Base-by-base conservation (phyloP, 2,797 vertebrate genomes). In the Champsocephalus esox region DNA sequence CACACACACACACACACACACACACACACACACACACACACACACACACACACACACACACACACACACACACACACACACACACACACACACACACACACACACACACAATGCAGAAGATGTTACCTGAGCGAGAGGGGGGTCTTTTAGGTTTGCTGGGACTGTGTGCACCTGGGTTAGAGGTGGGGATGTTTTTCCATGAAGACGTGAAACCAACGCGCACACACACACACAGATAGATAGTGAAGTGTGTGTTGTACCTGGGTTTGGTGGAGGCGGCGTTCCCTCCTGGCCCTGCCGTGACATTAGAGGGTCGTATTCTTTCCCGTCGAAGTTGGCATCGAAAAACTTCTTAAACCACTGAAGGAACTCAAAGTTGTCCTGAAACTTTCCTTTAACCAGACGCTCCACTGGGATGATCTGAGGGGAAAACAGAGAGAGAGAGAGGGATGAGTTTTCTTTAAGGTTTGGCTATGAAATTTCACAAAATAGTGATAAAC, bases 271-370 rank as follows among this genome's bases (percentile, higher is more conserved):
- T 4, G 95, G 85, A 12, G 96, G 94, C 0, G 93, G 95, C 0
- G 95, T 93, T 82, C 91, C 91, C 13, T 99, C 98, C 79, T 96
- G 96, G 81, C 97, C 96, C 92, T 99, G 98, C 75, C 98, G 94
- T 0, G 94, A 95, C 89, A 95, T 91, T 54, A 97, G 57, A 0
- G 98, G 97, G 92, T 99, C 98, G 63, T 99, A 99, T 52, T 98
- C 98, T 92, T 98, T 99, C 73, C 97, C 97, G 0, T 99, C 98
- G 4, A 98, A 99, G 95, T 99, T 99, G 77, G 98, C 98, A 1
- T 98, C 96, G 11, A 99, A 99, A 85, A 99, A 98, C 87, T 97
- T 99, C 92, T 99, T 99, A 83, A 98, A 99, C 98, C 98, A 99
- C 91, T 99, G 98, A 80, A 99, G 96, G 92, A 99, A 99, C 92